Conservation (phyloP, 2,888 invertebrate species). For the Ochlodes sylvanus region DNA sequence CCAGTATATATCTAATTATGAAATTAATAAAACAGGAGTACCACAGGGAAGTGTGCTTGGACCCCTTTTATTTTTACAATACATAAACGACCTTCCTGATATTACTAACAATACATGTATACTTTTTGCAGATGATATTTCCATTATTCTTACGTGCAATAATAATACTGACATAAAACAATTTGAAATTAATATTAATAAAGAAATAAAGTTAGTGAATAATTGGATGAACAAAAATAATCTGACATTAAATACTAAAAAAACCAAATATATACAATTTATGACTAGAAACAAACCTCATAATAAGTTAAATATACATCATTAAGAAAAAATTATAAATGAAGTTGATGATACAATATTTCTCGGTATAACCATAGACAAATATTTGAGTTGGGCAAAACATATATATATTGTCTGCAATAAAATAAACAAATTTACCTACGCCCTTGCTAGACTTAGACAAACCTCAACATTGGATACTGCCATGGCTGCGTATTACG, state of each 20-base stretch:
- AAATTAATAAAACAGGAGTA: constrained; percentile 1
- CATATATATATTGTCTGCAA: constrained; percentile 8
- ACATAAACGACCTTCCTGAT: constrained; percentile 32
- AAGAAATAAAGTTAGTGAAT: constrained; percentile 15
- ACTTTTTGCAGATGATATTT: constrained; percentile 26
- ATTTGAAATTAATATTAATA: constrained; percentile 4
- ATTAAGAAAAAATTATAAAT: background rate
- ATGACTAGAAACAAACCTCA: background rate
- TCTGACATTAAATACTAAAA: constrained; percentile 16
- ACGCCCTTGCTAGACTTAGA: background rate
- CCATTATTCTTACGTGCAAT: constrained; percentile 15
- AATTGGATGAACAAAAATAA: constrained; percentile 14
- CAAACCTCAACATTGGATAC: background rate
- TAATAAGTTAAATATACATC: background rate
- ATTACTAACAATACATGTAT: constrained; percentile 10
- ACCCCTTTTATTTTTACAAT: too few relatives aligned
- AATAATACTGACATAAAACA: constrained; percentile 14
- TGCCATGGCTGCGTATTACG: constrained; percentile 10
- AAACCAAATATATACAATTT: constrained; percentile 19
- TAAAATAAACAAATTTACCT: background rate
- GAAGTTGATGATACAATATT: constrained; percentile 1
- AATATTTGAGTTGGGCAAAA: background rate
- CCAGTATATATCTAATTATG: background rate
- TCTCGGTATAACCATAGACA: constrained; percentile 4
- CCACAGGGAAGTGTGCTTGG: constrained; percentile 31